Evolutionary conservation across 2,888 invertebrate species (phyloP).

Genomic region (Poecilus cupreus): DNA sequence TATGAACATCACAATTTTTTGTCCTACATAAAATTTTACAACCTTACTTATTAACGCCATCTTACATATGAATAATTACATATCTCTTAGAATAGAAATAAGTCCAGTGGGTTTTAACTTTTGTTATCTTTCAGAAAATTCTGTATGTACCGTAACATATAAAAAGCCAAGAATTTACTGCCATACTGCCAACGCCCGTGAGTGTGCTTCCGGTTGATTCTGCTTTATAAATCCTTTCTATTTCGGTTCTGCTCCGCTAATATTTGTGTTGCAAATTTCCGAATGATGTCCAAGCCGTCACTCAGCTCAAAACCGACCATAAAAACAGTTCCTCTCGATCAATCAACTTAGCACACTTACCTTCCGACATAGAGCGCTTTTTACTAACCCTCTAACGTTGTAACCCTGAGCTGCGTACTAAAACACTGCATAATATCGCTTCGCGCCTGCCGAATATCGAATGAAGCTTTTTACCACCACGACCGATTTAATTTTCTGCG

Average conservation of each 20-base stretch:
- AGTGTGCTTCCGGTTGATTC: too few relatives aligned
- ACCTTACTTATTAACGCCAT: too few relatives aligned
- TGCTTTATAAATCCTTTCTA: background rate
- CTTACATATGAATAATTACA: too few relatives aligned
- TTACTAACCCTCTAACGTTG: conserved; percentile 1
- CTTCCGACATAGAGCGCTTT: background rate
- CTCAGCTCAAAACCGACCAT: background rate
- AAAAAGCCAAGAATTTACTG: too few relatives aligned
- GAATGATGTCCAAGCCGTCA: background rate
- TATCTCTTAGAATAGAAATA: too few relatives aligned
- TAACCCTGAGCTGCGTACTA: too few relatives aligned
- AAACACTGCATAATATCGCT: background rate
- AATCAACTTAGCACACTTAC: background rate
- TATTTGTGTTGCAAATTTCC: conserved; percentile 29
- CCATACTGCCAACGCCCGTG: too few relatives aligned
- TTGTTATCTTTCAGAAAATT: too few relatives aligned
- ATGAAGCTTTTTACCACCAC: background rate
- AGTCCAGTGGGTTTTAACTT: too few relatives aligned
- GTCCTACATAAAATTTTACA: too few relatives aligned
- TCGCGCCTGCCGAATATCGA: background rate
- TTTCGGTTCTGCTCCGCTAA: background rate
- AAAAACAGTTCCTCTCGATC: conserved; percentile 2
- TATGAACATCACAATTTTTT: too few relatives aligned
- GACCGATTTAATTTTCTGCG: background rate
- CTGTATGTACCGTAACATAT: too few relatives aligned